A percentile compares a stretch with the other conserved stretches of the same genome.
Evolutionary conservation across 1,140 invertebrate genomes (phyloP).

Genomic region (Saxidomus purpurata): DNA sequence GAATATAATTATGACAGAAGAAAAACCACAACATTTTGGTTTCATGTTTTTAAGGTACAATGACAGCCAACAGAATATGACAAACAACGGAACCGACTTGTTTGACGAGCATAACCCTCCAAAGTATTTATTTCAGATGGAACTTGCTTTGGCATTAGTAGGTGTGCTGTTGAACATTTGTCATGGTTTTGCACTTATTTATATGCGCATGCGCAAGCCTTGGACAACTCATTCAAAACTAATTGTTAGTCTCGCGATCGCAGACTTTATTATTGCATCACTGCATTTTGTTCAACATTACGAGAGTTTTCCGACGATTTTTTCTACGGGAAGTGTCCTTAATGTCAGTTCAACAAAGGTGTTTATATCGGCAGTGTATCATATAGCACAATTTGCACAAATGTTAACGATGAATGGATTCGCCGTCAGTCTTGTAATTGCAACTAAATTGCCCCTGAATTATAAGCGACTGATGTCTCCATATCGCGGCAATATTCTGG

Average conservation of each 20-base stretch:
- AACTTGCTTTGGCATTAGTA: not conserved
- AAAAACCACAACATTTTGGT: too few relatives aligned
- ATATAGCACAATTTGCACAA: not conserved
- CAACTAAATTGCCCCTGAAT: not conserved
- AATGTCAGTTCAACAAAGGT: not conserved
- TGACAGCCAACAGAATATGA: too few relatives aligned
- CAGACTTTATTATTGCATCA: not conserved
- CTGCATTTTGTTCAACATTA: not conserved
- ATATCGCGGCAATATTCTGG: not conserved
- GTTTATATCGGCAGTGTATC: not conserved
- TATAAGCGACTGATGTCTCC: not conserved
- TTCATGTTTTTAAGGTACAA: too few relatives aligned
- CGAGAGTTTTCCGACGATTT: not conserved
- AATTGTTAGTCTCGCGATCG: not conserved
- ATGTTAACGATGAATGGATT: not conserved
- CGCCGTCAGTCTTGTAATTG: not conserved
- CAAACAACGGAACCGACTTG: too few relatives aligned
- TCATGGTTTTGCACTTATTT: not conserved
- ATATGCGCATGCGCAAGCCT: not conserved
- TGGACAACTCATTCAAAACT: not conserved
- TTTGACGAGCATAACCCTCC: too few relatives aligned
- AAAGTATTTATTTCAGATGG: not conserved
- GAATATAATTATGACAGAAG: too few relatives aligned
- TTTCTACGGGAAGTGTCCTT: not conserved
- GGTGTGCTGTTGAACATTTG: not conserved